Base-by-base conservation (phyloP, 2,113 vertebrate genomes). In the Atractosteus spatula region DNA sequence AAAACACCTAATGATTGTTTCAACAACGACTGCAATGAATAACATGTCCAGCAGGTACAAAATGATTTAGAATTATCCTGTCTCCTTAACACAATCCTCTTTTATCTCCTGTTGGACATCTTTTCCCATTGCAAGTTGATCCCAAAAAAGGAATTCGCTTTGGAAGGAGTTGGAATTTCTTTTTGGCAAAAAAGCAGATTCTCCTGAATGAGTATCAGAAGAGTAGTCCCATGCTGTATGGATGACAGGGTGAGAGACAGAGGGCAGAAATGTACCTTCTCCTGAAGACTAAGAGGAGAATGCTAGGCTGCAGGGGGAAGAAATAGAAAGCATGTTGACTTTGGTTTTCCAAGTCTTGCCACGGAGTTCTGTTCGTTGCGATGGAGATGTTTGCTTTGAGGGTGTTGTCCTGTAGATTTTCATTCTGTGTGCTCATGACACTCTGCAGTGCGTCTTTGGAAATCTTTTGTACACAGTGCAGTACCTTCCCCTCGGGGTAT, bases 241-340 rank as follows among this genome's bases (percentile, higher is more conserved):
- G 8, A 66, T 7, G 70, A 57, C 42, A 55, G 56, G 71, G 42
- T 51, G 11, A 59, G 47, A 14, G 55, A 72, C 47, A 42, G 70
- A 69, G 54, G 29, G 55, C 43, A 78, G 42, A 59, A 8, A 10
- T 82, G 74, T 92, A 91, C 91, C 90, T 91, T 86, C 80, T 68
- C 71, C 76, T 55, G 83, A 79, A 86, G 86, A 85, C 80, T 76
- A 83, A 83, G 81, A 85, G 73, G 77, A 76, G 75, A 83, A 75
- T 83, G 79, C 89, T 89, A 89, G 73, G 88, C 89, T 92, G 85
- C 77, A 74, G 77, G 70, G 84, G 55, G 69, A 44, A 74, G 55
- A 71, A 55, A 76, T 62, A 71, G 69, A 83, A 66, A 66, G 8
- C 67, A 76, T 4, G 54, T 43, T 70, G 5, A 61, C 67, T 16